Base-by-base conservation (phyloP, 2,888 invertebrate species). In the Drosophila austrosaltans region DNA sequence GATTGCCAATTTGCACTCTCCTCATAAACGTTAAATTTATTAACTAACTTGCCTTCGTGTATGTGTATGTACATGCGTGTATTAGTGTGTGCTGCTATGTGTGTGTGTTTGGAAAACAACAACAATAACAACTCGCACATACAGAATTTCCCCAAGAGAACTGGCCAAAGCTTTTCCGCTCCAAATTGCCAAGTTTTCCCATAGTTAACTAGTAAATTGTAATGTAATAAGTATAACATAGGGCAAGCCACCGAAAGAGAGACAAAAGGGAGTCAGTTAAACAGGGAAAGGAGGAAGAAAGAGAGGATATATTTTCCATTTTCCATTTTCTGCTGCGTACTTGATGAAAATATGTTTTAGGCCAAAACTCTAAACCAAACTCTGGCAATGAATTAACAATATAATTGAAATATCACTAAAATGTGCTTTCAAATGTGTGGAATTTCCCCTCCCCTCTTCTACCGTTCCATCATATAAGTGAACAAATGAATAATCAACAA, bases 1-100 rank as follows among this genome's bases (percentile, higher is more conserved):
- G 79, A 71, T 75, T 82, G 79, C 77, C 75, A 75, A 82, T 79
- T 76, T 72, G 75, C 44, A 72, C 60, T 67, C 42, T 40, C 57
- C 53, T 59, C 63, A 69, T 60, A 63, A 64, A 69, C 68, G 75
- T 72, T 75, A 69, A 74, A 72, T 82, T 80, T 78, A 76, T 85
- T 75, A 79, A 85, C 81, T 57, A 72, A 77, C 74, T 79, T 60
- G 54, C 42, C 22, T 22, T 65, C 32, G 54, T 57, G 59, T 42
- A 25, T n/a, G 10, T 1, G 53, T 8, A 36, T 56, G 54, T 10
- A 53, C 36, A 40, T 28, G 32, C 30, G 56, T 64, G 53, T 48
- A 3, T 48, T 7, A n/a, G n/a, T 40, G n/a, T 40, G n/a, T 40
- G 59, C 25, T 30, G 28, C 60, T 66, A 42, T 44, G 20, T 44